A percentile compares a stretch with the other conserved stretches of the same genome.
Conservation (phyloP, 2,797 vertebrate species). For the Periophthalmus magnuspinnatus region DNA sequence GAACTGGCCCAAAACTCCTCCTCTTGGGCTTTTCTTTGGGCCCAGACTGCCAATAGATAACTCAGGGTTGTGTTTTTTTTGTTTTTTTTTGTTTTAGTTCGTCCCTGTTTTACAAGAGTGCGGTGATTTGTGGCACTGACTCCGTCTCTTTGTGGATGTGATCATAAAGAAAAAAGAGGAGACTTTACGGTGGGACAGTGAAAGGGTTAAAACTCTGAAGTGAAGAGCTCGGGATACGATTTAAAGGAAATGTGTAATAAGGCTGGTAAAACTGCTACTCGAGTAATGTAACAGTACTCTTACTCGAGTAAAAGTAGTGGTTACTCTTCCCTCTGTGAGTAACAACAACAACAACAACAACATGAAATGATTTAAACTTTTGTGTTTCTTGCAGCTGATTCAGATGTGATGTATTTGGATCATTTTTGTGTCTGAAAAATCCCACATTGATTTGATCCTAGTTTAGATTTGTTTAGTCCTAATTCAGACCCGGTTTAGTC, state of each 20-base stretch:
- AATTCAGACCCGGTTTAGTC: too few relatives aligned
- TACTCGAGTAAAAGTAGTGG: not conserved
- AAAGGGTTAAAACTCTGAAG: not conserved
- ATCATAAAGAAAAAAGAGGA: slow-evolving; percentile 25
- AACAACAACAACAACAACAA: too few relatives aligned
- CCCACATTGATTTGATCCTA: too few relatives aligned
- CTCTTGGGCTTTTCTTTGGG: slow-evolving; percentile 66
- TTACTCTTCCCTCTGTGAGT: too few relatives aligned
- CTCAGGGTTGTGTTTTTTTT: too few relatives aligned
- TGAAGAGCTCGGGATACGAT: not conserved
- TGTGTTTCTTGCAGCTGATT: too few relatives aligned
- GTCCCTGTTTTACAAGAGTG: slow-evolving; percentile 39
- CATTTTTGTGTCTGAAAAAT: too few relatives aligned
- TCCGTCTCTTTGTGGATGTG: slow-evolving; percentile 43
- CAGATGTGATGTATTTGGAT: not conserved
- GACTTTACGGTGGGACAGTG: not conserved
- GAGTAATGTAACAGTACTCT: too few relatives aligned
- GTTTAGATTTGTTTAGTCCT: too few relatives aligned
- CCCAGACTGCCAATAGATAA: slow-evolving; percentile 69
- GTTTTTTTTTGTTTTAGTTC: slow-evolving; percentile 42
- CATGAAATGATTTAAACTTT: too few relatives aligned
- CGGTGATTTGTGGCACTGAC: slow-evolving; percentile 45
- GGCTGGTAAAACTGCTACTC: too few relatives aligned
- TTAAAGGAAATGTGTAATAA: too few relatives aligned
- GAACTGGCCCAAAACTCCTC: slow-evolving; percentile 71